Percentiles rank a stretch among this genome's conserved stretches.
These are phyloP conservation scores for Melanotus villosus DNA, from an alignment of 2,888 invertebrate species.

Conservation along the genomic window DNA sequence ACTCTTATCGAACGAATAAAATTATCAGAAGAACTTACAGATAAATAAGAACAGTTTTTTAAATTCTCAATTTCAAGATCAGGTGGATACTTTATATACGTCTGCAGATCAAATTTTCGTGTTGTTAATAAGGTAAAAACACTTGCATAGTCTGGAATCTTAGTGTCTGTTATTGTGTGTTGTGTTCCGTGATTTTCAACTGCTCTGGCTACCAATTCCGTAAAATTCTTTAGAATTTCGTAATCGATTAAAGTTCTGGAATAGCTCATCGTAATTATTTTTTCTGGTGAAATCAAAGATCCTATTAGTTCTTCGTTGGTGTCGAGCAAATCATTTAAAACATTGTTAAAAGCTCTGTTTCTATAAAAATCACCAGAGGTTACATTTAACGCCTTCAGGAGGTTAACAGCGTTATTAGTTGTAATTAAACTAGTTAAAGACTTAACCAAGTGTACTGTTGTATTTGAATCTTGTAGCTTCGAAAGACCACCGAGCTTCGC, in stretches of 20 bases:
- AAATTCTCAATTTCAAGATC: background rate
- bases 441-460: background rate
- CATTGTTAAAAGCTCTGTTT: slow-evolving; percentile 5
- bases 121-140: background rate
- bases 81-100: background rate
- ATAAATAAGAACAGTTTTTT: slow-evolving; percentile 38
- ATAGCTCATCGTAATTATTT: slow-evolving; percentile 40
- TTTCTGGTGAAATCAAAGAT: slow-evolving; percentile 22
- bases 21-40: too few species aligned
- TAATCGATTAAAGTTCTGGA: slow-evolving; percentile 30
- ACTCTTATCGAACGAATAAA: too few species aligned
- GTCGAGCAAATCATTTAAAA: background rate
- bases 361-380: background rate
- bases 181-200: slow-evolving; percentile 25
- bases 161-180: background rate
- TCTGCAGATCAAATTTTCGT: background rate
- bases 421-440: background rate
- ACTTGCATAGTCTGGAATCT: background rate
- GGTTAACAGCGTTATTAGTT: background rate
- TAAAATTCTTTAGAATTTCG: slow-evolving; percentile 30
- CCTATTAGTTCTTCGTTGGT: slow-evolving; percentile 33
- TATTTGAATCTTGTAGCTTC: background rate
- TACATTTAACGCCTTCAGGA: background rate
- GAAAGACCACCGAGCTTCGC: slow-evolving; percentile 21
- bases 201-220: slow-evolving; percentile 21